These are phyloP conservation scores for Girardinichthys multiradiatus DNA, from an alignment of 2,113 vertebrate species.

Conservation along the genomic window DNA sequence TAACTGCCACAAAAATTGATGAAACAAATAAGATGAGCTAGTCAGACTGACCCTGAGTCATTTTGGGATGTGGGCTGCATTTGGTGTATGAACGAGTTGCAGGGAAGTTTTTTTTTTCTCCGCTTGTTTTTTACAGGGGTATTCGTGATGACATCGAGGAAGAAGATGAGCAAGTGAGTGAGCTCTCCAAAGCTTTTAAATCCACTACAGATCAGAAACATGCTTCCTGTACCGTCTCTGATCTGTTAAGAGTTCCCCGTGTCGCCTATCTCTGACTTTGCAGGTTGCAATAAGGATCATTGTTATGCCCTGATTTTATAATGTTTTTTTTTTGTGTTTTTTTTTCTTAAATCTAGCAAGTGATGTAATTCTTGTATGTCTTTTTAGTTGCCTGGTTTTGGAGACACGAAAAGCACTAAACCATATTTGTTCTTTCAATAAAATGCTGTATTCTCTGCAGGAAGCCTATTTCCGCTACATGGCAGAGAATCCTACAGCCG, in stretches of 20 bases:
- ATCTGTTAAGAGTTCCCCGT: slow-evolving; percentile 13
- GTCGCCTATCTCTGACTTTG: slow-evolving; percentile 13
- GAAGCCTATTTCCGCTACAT: slow-evolving; percentile 99
- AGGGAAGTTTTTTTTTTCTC: slow-evolving; percentile 99
- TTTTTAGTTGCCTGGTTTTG: slow-evolving; percentile 17
- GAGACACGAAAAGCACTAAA: background rate
- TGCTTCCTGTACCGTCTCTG: slow-evolving; percentile 27
- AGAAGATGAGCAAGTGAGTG: slow-evolving; percentile 99
- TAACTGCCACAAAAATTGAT: background rate
- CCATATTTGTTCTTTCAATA: slow-evolving; percentile 42
- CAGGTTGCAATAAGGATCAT: slow-evolving; percentile 48
- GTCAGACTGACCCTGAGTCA: slow-evolving; percentile 37
- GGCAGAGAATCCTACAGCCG: slow-evolving; percentile 98
- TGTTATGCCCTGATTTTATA: slow-evolving; percentile 18
- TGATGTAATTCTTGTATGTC: slow-evolving; percentile 10
- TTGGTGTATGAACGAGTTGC: slow-evolving; percentile 97
- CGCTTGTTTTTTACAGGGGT: slow-evolving; percentile 99
- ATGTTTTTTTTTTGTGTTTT: slow-evolving; percentile 3
- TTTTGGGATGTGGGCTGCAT: slow-evolving; percentile 74
- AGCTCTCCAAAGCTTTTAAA: slow-evolving; percentile 87
- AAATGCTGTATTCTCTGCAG: slow-evolving; percentile 83
- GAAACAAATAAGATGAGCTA: slow-evolving; percentile 26
- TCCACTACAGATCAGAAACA: slow-evolving; percentile 76
- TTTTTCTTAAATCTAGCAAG: background rate
- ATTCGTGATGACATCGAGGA: slow-evolving; percentile 99